Evolutionary conservation across 2,888 invertebrate species (phyloP).

Genomic region (Chironomus riparius): DNA sequence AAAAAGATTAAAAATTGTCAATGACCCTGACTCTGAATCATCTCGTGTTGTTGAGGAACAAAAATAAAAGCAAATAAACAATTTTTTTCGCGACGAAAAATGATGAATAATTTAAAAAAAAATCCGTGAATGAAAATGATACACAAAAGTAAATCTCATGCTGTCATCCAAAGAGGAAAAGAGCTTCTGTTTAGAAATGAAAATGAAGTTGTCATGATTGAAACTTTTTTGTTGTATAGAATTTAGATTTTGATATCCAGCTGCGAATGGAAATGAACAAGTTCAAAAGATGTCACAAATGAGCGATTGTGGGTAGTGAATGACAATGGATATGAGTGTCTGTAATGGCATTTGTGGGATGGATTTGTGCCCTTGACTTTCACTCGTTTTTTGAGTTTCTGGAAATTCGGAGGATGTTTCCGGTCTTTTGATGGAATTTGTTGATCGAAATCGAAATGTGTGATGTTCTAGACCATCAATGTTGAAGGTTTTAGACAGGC

Average conservation of each 20-base stretch:
- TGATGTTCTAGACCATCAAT: too few relatives aligned
- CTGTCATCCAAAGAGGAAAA: not conserved
- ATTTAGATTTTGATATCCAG: not conserved
- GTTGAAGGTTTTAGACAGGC: too few relatives aligned
- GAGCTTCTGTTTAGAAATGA: not conserved
- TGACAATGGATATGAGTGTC: too few relatives aligned
- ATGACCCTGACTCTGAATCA: conserved; percentile 17
- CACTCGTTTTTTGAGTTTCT: too few relatives aligned
- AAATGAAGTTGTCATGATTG: not conserved
- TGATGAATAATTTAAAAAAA: not conserved
- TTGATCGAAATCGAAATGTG: too few relatives aligned
- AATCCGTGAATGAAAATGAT: not conserved
- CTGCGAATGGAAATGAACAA: not conserved
- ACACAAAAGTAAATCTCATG: not conserved
- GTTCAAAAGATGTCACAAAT: not conserved
- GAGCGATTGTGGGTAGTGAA: not conserved
- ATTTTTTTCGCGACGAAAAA: not conserved
- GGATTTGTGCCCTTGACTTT: too few relatives aligned
- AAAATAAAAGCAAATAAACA: not conserved
- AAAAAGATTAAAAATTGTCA: conserved; percentile 4
- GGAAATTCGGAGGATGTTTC: too few relatives aligned
- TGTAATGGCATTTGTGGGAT: too few relatives aligned
- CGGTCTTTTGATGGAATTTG: too few relatives aligned
- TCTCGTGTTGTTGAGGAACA: not conserved
- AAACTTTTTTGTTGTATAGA: not conserved